Base-by-base conservation (phyloP, 2,888 invertebrate species). In the Caenorhabditis panamensis region DNA sequence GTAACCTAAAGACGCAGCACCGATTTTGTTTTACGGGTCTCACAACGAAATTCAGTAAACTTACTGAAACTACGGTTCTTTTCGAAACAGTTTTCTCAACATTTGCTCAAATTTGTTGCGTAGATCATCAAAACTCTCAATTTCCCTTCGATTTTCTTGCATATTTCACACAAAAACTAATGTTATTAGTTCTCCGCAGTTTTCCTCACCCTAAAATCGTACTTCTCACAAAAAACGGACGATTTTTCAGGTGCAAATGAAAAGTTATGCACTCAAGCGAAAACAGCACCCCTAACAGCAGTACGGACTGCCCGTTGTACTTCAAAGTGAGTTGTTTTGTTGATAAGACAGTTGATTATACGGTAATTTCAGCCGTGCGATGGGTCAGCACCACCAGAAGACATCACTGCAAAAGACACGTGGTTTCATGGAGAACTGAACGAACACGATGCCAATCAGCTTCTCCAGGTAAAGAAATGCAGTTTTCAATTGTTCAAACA, bases 361-460 rank as follows among this genome's bases (percentile, higher is more conserved):
- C n/a, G n/a, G n/a, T n/a, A n/a, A n/a, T 59, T 75, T 0, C 69
- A 80, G 80, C 36, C 41, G 28, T 47, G 47, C 41, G 44, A 71
- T 16, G 53, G 51, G n/a, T 22, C 58, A 11, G 26, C 62, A 13
- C 76, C 80, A n/a, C 9, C n/a, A n/a, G n/a, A 66, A 11, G 80
- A 76, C 4, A 59, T 63, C 26, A 56, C 64, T 22, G 37, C 37
- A 5, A 62, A 62, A 41, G 72, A 79, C 72, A 56, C 44, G 47
- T 84, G 84, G 84, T 84, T 62, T 56, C 82, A 84, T 63, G 84
- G 82, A 16, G 79, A 79, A 71, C 61, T 84, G 47, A 69, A 49
- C 47, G 76, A 77, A 62, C 67, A 68, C 37, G 69, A 82, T 26
- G 84, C 84, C 16, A 82, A 84, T 69, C 51, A 73, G 36, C 47